Evolutionary conservation across 1,140 invertebrate species (phyloP), one percentile per base, ranked within the genome.

Genomic region (Cydia fagiglandana): DNA sequence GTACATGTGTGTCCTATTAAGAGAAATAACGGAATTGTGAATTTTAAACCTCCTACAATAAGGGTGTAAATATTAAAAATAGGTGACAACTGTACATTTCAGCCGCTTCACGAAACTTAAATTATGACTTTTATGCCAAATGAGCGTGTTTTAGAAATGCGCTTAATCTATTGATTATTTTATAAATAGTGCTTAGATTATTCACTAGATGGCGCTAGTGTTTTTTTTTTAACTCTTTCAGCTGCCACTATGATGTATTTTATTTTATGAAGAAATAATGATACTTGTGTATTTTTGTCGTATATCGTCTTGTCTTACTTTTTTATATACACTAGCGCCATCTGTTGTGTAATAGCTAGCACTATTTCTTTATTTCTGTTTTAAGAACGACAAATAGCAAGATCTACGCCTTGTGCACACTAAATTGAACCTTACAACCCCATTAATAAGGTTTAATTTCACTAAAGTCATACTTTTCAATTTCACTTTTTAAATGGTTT

Each of bases 1-100:
- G n/a, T 12, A 13, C 6, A 50, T 9, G n/a, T 56, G 53, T 17
- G 15, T 17, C 15, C 53, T 15, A 15, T 15, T 4, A 20, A 56
- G 53, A 9, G n/a, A 17, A 56, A 20, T 56, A 56, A 56, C 53
- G 53, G 53, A 56, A 56, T 56, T 56, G 53, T 56, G 53, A 56
- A 20, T 50, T 50, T 50, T 50, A 56, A 56, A 56, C 53, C 53
- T 56, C 53, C 53, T 56, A 56, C 7, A 6, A 9, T 56, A 56
- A 56, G 53, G 53, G 15, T 56, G 53, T 56, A 56, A 56, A 56
- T 56, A 56, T 50, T 5, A n/a, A 56, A 17, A 17, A 56, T 56
- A 56, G 20, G 53, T 56, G 53, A 17, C n/a, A 9, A 56, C n/a
- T 56, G 53, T 56, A 56, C 53, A 56, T 56, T 53, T 10, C 47